These are phyloP conservation scores for Hydrochoerus hydrochaeris DNA, from an alignment of 2,113 vertebrate genomes.

Conservation along the genomic window DNA sequence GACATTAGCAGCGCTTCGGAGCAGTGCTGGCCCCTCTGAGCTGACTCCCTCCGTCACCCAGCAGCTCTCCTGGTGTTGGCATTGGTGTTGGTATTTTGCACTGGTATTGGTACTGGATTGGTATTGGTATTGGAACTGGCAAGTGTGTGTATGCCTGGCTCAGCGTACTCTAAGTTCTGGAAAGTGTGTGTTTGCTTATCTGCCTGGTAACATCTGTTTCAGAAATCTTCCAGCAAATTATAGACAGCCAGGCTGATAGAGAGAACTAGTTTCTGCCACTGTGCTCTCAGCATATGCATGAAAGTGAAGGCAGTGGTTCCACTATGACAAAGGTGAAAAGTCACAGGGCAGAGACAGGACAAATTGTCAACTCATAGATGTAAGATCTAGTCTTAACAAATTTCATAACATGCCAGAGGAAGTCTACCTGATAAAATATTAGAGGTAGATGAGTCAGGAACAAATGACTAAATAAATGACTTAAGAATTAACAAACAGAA, in stretches of 20 bases:
- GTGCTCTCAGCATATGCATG: constrained; percentile 36
- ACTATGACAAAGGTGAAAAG: neutral
- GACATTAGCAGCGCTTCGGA: constrained; percentile 83
- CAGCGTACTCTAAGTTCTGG: neutral
- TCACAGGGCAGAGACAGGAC: neutral
- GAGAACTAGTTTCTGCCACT: constrained; percentile 52
- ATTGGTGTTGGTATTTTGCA: too few relatives aligned
- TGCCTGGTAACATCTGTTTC: constrained; percentile 82
- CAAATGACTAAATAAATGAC: neutral
- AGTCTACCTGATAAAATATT: constrained; percentile 24
- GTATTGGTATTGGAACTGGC: constrained; percentile 17
- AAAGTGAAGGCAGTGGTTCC: neutral
- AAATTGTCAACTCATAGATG: neutral
- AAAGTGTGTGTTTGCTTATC: constrained; percentile 52
- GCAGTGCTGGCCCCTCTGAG: constrained; percentile 66
- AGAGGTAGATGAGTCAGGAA: neutral
- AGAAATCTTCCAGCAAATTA: constrained; percentile 85
- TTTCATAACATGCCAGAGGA: neutral
- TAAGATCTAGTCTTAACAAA: neutral
- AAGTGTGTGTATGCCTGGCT: constrained; percentile 46
- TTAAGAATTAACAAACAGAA: neutral
- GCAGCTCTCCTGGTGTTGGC: constrained; percentile 35
- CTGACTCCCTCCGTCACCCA: constrained; percentile 79
- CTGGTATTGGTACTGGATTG: constrained; percentile 1
- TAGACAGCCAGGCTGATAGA: neutral